A percentile compares a stretch with the other conserved stretches of the same genome.
Conservation (phyloP, 2,797 vertebrate species). For the Melanotaenia trifasciata region DNA sequence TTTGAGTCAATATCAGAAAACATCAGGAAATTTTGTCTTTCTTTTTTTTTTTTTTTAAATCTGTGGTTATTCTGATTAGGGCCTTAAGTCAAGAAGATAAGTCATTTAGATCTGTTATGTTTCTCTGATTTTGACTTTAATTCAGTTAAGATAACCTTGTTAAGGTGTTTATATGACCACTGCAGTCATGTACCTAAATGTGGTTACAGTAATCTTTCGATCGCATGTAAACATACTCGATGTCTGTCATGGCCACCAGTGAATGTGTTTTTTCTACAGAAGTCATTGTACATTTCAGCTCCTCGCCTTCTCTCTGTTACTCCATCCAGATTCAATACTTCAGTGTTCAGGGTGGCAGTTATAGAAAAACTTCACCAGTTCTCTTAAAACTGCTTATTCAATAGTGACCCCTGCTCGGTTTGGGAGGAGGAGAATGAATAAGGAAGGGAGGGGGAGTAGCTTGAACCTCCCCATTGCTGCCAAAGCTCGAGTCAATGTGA, state of each 20-base stretch:
- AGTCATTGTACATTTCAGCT: constrained; percentile 78
- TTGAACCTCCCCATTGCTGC: constrained; percentile 85
- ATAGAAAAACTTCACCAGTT: constrained; percentile 93
- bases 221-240: not conserved
- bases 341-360: constrained; percentile 81
- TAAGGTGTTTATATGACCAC: constrained; percentile 22
- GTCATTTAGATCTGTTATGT: constrained; percentile 3
- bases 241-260: constrained; percentile 55
- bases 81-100: not conserved
- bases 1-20: not conserved
- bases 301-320: constrained; percentile 18
- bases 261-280: constrained; percentile 61
- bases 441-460: constrained; percentile 76
- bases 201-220: constrained; percentile 34
- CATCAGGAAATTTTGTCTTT: not conserved
- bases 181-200: constrained; percentile 17
- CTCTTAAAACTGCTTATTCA: constrained; percentile 98
- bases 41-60: constrained; percentile 1
- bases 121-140: constrained; percentile 8
- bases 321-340: constrained; percentile 84
- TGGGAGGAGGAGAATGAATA: constrained; percentile 70
- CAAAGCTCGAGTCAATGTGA: constrained; percentile 95
- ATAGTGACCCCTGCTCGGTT: constrained; percentile 91
- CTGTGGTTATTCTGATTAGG: not conserved
- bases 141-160: constrained; percentile 39